These are phyloP conservation scores for Lypha dubia DNA, from an alignment of 2,888 invertebrate species.

Conservation along the genomic window DNA sequence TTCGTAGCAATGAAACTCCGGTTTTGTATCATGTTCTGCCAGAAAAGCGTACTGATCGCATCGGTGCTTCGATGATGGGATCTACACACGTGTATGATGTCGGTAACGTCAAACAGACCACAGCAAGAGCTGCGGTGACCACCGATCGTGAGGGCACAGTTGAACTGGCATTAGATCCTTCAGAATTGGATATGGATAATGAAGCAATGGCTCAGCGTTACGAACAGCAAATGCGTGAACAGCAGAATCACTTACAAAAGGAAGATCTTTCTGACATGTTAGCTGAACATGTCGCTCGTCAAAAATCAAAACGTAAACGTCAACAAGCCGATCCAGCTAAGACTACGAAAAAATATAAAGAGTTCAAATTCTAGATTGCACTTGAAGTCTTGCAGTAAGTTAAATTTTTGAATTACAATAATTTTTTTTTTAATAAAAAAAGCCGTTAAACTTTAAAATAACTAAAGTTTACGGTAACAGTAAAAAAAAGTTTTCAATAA, in stretches of 20 bases:
- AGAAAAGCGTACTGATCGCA: conserved; percentile 95
- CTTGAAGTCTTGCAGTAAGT: conserved; percentile 51
- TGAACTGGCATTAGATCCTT: conserved; percentile 98
- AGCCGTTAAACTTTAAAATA: background rate
- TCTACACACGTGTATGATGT: conserved; percentile 99
- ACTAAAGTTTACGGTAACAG: conserved; percentile 10
- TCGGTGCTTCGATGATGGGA: conserved; percentile 98
- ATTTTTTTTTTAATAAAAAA: conserved; percentile 39
- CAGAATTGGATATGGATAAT: conserved; percentile 97
- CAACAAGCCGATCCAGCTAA: conserved; percentile 94
- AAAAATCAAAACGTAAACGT: conserved; percentile 97
- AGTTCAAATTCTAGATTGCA: conserved; percentile 93
- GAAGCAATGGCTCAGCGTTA: conserved; percentile 98
- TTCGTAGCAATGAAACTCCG: conserved; percentile 92
- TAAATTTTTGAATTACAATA: conserved; percentile 42
- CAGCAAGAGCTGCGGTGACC: conserved; percentile 78
- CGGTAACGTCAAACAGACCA: conserved; percentile 86
- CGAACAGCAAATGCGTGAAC: conserved; percentile 97
- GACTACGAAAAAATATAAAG: conserved; percentile 98
- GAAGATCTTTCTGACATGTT: conserved; percentile 99
- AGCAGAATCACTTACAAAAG: conserved; percentile 92
- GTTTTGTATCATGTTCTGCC: conserved; percentile 97
- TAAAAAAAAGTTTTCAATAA: conserved; percentile 38
- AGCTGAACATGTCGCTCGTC: conserved; percentile 98
- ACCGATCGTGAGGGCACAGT: conserved; percentile 88